phyloP scores from a whole-genome alignment of 2,113 vertebrate species.

The Macaca nemestrina region DNA sequence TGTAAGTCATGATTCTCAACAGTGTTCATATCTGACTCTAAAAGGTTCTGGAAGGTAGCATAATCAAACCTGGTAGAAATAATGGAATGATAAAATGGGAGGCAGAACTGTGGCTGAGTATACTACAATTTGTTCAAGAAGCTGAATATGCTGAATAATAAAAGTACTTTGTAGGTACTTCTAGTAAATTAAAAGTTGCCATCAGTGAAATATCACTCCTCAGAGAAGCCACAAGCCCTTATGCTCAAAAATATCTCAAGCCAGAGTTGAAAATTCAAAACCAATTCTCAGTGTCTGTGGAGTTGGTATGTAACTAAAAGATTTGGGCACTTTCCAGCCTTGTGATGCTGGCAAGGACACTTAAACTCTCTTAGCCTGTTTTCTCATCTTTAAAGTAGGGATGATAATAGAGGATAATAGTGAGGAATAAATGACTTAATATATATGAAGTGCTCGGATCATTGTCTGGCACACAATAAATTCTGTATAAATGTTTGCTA shows the following conservation, averaged over 20 bases:
- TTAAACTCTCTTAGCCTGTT: neutral
- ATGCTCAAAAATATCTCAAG: neutral
- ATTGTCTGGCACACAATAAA: neutral
- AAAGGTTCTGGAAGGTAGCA: neutral
- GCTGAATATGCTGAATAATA: neutral
- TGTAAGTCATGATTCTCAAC: neutral
- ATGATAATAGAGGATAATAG: neutral
- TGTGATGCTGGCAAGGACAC: neutral
- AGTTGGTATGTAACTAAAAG: neutral
- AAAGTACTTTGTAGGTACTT: neutral
- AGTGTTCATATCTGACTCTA: neutral
- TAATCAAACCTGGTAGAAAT: neutral
- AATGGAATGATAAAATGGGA: neutral
- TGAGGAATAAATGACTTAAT: conserved; percentile 11
- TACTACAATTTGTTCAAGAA: conserved; percentile 22
- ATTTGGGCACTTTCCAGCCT: neutral
- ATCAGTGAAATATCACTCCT: neutral
- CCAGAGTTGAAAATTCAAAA: neutral
- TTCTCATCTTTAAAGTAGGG: neutral
- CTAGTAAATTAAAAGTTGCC: neutral
- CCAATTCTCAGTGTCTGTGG: neutral
- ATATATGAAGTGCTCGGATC: neutral
- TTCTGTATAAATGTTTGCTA: neutral
- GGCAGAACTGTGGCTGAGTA: neutral
- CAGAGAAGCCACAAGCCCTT: neutral